phyloP scores from a whole-genome alignment of 2,113 vertebrate species.

The Crotophaga sulcirostris region DNA sequence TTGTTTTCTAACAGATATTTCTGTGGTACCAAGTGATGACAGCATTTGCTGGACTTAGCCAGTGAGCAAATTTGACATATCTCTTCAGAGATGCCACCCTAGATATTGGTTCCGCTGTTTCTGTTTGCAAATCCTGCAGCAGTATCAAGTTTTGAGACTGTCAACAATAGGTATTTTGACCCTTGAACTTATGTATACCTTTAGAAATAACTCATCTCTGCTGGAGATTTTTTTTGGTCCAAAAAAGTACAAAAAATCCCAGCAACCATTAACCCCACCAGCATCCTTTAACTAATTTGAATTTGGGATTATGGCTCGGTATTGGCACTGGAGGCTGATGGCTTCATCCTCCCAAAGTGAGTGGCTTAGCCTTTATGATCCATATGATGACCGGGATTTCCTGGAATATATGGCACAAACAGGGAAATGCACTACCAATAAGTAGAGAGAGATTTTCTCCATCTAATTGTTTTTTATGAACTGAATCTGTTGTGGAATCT shows the following conservation, averaged over 20 bases:
- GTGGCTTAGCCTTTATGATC: neutral
- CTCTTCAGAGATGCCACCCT: neutral
- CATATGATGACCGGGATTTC: neutral
- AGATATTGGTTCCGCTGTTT: neutral
- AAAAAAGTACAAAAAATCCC: neutral
- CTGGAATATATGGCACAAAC: neutral
- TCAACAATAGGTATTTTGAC: neutral
- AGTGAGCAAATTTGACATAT: neutral
- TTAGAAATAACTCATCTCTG: neutral
- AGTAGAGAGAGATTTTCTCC: neutral
- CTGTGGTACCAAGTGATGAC: neutral
- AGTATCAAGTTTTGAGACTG: neutral
- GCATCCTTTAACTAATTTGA: neutral
- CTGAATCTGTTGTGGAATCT: neutral
- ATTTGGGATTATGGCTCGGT: neutral
- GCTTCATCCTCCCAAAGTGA: neutral
- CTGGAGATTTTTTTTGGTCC: neutral
- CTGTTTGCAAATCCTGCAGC: neutral
- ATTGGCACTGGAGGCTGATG: neutral
- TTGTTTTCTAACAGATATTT: neutral
- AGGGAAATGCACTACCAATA: neutral
- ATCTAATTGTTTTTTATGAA: neutral
- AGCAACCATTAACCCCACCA: too few species aligned
- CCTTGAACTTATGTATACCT: neutral
- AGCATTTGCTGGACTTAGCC: neutral